A percentile compares a stretch with the other conserved stretches of the same genome.
phyloP scores from a whole-genome alignment of 2,113 vertebrate species.

The Danio rerio region GRCz12tu NC_133180.1:31795001-31795500 shows the following conservation, averaged over 20 bases:
- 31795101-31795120: background rate
- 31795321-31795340: too few relatives aligned
- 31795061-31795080: background rate
- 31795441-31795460: too few relatives aligned
- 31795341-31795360: too few relatives aligned
- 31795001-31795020: background rate
- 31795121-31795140: constrained; percentile 10
- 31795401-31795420: too few relatives aligned
- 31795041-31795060: background rate
- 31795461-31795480: too few relatives aligned
- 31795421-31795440: too few relatives aligned
- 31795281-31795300: background rate
- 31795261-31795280: background rate
- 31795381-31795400: too few relatives aligned
- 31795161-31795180: background rate
- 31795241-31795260: background rate
- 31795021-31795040: background rate
- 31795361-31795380: too few relatives aligned
- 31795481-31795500: too few relatives aligned
- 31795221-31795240: background rate
- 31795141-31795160: constrained; percentile 8
- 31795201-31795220: background rate
- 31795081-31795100: constrained; percentile 14
- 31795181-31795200: too few relatives aligned
- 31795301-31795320: too few relatives aligned